Evolutionary conservation across 1,140 invertebrate species (phyloP).

Genomic region (Ericerus pela): DNA sequence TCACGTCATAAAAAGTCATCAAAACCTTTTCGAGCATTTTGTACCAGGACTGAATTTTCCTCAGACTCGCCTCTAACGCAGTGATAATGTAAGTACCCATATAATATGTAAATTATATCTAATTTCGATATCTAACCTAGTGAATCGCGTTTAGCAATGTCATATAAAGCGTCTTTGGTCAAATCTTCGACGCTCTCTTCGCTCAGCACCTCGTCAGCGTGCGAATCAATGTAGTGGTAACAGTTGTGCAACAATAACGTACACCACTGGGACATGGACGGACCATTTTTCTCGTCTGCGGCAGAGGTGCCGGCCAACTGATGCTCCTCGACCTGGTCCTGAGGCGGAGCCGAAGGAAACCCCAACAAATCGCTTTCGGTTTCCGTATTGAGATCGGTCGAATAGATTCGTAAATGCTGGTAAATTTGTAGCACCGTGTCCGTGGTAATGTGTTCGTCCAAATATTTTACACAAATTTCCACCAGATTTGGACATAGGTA

Average conservation of each 20-base stretch:
- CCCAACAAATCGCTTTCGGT: slow-evolving; percentile 15
- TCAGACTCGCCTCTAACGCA: too few species aligned
- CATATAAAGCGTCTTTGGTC: slow-evolving; percentile 38
- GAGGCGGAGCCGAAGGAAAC: slow-evolving; percentile 21
- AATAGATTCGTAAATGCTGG: slow-evolving; percentile 33
- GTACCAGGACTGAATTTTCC: too few species aligned
- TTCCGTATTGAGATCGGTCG: slow-evolving; percentile 18
- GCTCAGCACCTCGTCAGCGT: slow-evolving; percentile 40
- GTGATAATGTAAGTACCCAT: too few species aligned
- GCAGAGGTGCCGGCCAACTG: neutral
- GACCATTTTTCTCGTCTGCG: slow-evolving; percentile 32
- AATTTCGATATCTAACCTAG: too few species aligned
- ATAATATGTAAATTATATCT: too few species aligned
- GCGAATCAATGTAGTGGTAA: slow-evolving; percentile 34
- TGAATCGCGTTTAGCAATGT: slow-evolving; percentile 44
- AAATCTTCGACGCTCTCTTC: slow-evolving; percentile 52
- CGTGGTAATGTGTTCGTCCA: slow-evolving; percentile 34
- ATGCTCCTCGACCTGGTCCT: slow-evolving; percentile 15
- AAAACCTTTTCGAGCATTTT: too few species aligned
- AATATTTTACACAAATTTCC: slow-evolving; percentile 41
- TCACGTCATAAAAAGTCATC: too few species aligned
- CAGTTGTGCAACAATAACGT: slow-evolving; percentile 39
- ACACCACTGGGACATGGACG: slow-evolving; percentile 35
- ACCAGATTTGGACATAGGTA: slow-evolving; percentile 47
- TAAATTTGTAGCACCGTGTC: slow-evolving; percentile 37